Evolutionary conservation across 2,797 vertebrate species (phyloP).

Genomic region (Amblyraja radiata): DNA sequence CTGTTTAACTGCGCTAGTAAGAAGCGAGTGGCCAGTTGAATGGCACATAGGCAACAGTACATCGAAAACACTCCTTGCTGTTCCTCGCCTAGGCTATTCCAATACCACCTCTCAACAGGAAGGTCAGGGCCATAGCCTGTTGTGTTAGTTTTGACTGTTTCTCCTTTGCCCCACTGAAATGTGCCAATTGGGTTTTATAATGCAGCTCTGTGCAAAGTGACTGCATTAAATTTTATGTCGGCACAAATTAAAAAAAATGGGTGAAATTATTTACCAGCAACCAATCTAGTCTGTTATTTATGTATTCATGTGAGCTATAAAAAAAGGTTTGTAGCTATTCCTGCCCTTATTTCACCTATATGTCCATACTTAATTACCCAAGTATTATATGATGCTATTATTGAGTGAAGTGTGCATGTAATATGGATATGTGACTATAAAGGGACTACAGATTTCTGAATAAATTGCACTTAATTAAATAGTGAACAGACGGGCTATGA

Average conservation of each 20-base stretch:
- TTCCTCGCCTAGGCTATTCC: no score
- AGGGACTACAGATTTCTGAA: background rate
- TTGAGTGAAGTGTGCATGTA: background rate
- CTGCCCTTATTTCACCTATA: no score
- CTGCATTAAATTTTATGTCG: background rate
- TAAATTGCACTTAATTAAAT: background rate
- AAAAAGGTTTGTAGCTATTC: background rate
- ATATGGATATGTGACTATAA: background rate
- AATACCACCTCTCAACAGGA: no score
- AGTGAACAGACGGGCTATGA: background rate
- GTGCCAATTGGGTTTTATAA: slow-evolving; percentile 42
- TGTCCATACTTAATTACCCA: background rate
- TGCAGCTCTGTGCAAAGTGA: slow-evolving; percentile 42
- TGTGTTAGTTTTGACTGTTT: background rate
- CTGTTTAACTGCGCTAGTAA: no score
- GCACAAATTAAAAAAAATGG: background rate
- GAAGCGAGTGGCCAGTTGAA: no score
- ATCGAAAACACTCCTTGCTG: no score
- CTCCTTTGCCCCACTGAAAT: background rate
- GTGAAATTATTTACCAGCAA: background rate
- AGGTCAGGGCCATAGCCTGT: no score
- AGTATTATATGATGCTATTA: background rate
- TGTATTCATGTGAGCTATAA: background rate
- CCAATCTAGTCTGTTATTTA: background rate
- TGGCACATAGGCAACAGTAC: no score